A percentile compares a stretch with the other conserved stretches of the same genome.
Evolutionary conservation across 2,888 invertebrate genomes (phyloP).

Genomic region (Eristalis intricaria): DNA sequence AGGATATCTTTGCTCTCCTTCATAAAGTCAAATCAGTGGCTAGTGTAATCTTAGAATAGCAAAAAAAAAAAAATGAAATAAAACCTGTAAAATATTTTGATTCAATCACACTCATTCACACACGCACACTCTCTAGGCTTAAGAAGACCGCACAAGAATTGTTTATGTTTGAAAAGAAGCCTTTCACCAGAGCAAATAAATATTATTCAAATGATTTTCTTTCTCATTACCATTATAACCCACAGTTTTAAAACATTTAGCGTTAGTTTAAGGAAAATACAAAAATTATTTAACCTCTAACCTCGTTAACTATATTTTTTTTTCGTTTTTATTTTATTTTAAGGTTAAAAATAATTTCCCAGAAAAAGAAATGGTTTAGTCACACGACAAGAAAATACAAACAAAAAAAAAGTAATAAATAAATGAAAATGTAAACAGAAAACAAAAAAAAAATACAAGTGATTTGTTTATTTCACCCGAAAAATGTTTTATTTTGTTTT

Average conservation of each 20-base stretch:
- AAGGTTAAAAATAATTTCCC: constrained; percentile 42
- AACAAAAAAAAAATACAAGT: constrained; percentile 6
- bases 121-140: constrained; percentile 68
- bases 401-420: neutral
- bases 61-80: constrained; percentile 2
- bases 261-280: constrained; percentile 54
- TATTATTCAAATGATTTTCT: neutral
- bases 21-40: neutral
- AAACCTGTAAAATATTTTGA: constrained; percentile 52
- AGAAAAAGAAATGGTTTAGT: constrained; percentile 39
- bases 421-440: constrained; percentile 21
- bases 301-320: neutral
- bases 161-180: constrained; percentile 37
- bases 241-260: constrained; percentile 42
- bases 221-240: constrained; percentile 34
- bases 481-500: constrained; percentile 81
- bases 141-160: constrained; percentile 50
- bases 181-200: constrained; percentile 48
- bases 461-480: constrained; percentile 75
- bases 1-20: neutral
- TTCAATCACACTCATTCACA: constrained; percentile 71
- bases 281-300: constrained; percentile 39
- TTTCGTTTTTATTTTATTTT: constrained; percentile 9
- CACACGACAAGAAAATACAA: constrained; percentile 20
- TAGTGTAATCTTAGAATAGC: neutral